phyloP scores from a whole-genome alignment of 2,113 vertebrate species.

The Antigone vipio region DNA sequence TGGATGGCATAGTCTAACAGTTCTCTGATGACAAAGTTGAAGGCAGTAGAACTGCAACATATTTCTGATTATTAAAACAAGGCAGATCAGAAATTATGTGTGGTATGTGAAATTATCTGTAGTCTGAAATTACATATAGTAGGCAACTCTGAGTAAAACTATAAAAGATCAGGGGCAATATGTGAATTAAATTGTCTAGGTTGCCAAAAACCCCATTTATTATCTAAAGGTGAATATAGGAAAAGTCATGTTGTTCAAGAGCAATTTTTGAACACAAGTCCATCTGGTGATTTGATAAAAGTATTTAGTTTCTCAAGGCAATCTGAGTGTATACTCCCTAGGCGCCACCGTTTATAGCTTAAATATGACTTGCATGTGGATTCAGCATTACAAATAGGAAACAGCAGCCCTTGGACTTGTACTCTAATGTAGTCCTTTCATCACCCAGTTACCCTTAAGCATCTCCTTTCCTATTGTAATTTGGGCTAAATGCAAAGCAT shows the following conservation, averaged over 20 bases:
- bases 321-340: slow-evolving; percentile 80
- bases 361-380: slow-evolving; percentile 93
- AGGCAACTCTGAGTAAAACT: not conserved
- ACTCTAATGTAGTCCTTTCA: slow-evolving; percentile 92
- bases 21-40: not conserved
- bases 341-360: slow-evolving; percentile 87
- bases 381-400: slow-evolving; percentile 90
- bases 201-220: not conserved
- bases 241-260: slow-evolving; percentile 46
- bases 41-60: not conserved
- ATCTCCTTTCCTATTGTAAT: slow-evolving; percentile 90
- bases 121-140: not conserved
- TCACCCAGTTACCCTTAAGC: slow-evolving; percentile 92
- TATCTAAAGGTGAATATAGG: not conserved
- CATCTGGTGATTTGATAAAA: slow-evolving; percentile 94
- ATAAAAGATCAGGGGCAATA: not conserved
- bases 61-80: not conserved
- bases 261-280: slow-evolving; percentile 72
- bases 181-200: not conserved
- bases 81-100: not conserved
- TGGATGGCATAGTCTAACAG: not conserved
- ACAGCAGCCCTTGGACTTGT: slow-evolving; percentile 86
- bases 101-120: not conserved
- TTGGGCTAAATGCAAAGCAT: slow-evolving; percentile 93
- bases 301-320: slow-evolving; percentile 89